A percentile compares a stretch with the other conserved stretches of the same genome.
Conservation (phyloP, 1,140 invertebrate species). For the Hermatobates lingyangjiaoensis region DNA sequence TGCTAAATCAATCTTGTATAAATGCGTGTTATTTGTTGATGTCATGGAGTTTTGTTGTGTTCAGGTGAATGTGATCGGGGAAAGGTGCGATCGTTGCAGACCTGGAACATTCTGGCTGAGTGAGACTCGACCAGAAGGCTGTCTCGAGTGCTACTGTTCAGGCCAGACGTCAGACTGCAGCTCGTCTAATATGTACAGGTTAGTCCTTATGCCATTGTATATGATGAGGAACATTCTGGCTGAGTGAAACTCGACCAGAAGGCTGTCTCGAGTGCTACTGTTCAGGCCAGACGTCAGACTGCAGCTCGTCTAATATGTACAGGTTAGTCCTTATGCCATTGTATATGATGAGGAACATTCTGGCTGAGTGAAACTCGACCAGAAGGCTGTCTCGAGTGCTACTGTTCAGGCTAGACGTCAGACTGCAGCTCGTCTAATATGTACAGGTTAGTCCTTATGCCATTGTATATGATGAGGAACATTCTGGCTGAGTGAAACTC, state of each 20-base stretch:
- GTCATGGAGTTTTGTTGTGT: too few species aligned
- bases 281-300: constrained; percentile 61
- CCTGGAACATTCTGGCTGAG: constrained; percentile 67
- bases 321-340: constrained; percentile 41
- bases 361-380: constrained; percentile 51
- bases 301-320: constrained; percentile 41
- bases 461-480: constrained; percentile 52
- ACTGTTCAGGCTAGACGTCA: constrained; percentile 69
- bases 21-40: too few species aligned
- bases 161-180: constrained; percentile 59
- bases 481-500: constrained; percentile 53
- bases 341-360: too few species aligned
- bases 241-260: constrained; percentile 46
- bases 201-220: constrained; percentile 40
- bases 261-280: constrained; percentile 87
- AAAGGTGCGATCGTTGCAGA: constrained; percentile 58
- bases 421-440: constrained; percentile 46
- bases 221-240: constrained; percentile 67
- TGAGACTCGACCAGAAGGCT: constrained; percentile 54
- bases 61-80: constrained; percentile 56
- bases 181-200: constrained; percentile 37
- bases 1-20: too few species aligned
- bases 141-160: constrained; percentile 80
- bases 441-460: constrained; percentile 41
- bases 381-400: constrained; percentile 74